A percentile compares a stretch with the other conserved stretches of the same genome.
Evolutionary conservation across 1,140 invertebrate genomes (phyloP).

Genomic region (Drosophila azteca): DNA sequence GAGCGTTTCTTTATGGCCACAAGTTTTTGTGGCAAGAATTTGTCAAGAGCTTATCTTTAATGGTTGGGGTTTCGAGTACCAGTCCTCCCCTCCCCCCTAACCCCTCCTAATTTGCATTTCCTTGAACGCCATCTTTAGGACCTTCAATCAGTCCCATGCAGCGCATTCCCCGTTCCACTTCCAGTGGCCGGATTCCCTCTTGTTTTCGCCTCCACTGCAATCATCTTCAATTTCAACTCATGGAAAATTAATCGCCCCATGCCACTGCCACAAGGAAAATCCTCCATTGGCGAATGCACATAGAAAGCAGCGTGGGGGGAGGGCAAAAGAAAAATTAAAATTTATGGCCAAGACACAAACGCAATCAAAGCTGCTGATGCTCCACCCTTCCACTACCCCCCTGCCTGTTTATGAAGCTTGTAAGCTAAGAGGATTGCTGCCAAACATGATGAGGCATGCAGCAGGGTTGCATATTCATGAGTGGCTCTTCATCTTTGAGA

Average conservation of each 20-base stretch:
- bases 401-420: constrained; percentile 69
- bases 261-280: background rate
- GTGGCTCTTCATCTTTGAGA: constrained; percentile 48
- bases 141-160: constrained; percentile 3
- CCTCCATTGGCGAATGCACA: too few relatives aligned
- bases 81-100: background rate
- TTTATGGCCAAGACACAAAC: constrained; percentile 76
- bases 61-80: constrained; percentile 15
- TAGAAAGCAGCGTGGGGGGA: background rate
- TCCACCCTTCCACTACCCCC: too few relatives aligned
- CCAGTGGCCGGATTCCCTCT: background rate
- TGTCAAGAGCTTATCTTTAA: constrained; percentile 52
- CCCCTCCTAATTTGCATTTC: constrained; percentile 26
- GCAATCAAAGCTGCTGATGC: constrained; percentile 61
- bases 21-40: constrained; percentile 49
- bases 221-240: constrained; percentile 77
- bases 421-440: constrained; percentile 72
- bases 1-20: constrained; percentile 32
- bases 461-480: constrained; percentile 63
- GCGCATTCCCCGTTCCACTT: background rate
- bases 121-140: constrained; percentile 3
- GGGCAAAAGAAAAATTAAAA: constrained; percentile 63
- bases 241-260: constrained; percentile 70
- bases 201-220: constrained; percentile 50
- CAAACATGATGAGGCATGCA: constrained; percentile 29